A percentile compares a stretch with the other conserved stretches of the same genome.
phyloP scores from a whole-genome alignment of 1,140 invertebrate genomes.

The Spodoptera frugiperda region DNA sequence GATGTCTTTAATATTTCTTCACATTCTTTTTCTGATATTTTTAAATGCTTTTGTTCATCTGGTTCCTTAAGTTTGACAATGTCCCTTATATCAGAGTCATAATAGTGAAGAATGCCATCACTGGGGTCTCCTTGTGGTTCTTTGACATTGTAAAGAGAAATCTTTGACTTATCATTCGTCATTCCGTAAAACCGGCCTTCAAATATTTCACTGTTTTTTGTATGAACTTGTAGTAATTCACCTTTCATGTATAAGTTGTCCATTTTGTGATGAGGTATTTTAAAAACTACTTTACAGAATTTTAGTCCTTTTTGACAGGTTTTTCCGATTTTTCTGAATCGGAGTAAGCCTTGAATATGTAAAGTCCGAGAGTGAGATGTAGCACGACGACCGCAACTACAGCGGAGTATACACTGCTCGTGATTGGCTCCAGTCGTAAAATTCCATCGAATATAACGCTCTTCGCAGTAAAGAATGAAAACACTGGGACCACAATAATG shows the following conservation, averaged over 20 bases:
- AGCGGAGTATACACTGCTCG: conserved; percentile 91
- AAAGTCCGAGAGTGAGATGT: conserved; percentile 91
- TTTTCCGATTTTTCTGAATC: conserved; percentile 81
- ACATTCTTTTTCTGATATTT: conserved; percentile 79
- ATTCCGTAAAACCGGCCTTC: conserved; percentile 82
- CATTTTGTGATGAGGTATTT: conserved; percentile 65
- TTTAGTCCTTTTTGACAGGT: conserved; percentile 81
- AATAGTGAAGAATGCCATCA: conserved; percentile 78
- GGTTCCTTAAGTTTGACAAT: conserved; percentile 76
- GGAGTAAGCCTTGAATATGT: conserved; percentile 92
- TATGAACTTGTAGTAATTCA: conserved; percentile 80
- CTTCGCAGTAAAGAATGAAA: conserved; percentile 88
- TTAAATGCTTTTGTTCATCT: conserved; percentile 68
- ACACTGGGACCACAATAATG: conserved; percentile 88
- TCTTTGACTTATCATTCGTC: conserved; percentile 79
- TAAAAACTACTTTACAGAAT: conserved; percentile 39
- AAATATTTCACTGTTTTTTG: conserved; percentile 75
- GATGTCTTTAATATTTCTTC: conserved; percentile 77
- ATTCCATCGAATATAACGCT: conserved; percentile 87
- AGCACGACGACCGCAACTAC: conserved; percentile 90
- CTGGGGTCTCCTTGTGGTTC: conserved; percentile 67
- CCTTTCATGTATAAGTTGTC: conserved; percentile 82
- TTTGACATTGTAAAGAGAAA: conserved; percentile 81
- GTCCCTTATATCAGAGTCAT: conserved; percentile 76
- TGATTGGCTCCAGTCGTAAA: conserved; percentile 86